Base-by-base conservation (phyloP, 2,888 invertebrate species). In the Linnaemya tessellans region DNA sequence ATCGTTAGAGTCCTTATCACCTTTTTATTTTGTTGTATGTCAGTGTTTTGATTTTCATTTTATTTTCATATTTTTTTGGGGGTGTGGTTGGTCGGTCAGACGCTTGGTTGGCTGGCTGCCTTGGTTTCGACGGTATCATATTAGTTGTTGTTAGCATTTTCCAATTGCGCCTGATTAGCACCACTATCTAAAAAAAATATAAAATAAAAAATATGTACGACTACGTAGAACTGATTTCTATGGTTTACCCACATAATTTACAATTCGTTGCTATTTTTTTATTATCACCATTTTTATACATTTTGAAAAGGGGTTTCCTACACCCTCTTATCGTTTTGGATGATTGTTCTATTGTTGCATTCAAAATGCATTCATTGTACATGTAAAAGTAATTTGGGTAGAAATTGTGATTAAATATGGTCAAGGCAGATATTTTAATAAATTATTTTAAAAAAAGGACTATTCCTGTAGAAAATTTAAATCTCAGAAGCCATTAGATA, bases 1-100 rank as follows among this genome's bases (percentile, higher is more conserved):
- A 85, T 85, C 85, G 51, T 85, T 75, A 67, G 79, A 80, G 85
- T 85, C 85, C 85, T 85, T 82, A 85, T 85, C 85, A 80, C 49
- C 20, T 74, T 73, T 68, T 58, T 62, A 67, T 67, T 73, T 83
- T 54, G 18, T 65, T 64, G 25, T 75, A 41, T 68, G 11, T 49
- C 3, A 74, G 18, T 38, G 68, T 60, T 75, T 58, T 62, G 71
- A 60, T 73, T 80, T 67, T 80, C 15, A 22, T 64, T 64, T 49
- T 62, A 62, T 70, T 73, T 67, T 80, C 46, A 49, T 25, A 70
- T 64, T 81, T n/a, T n/a, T n/a, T 82, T 82, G 85, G 82, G 75
- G 85, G 85, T 82, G 85, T 85, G 85, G 82, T 82, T 85, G 62
- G 73, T 60, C 67, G 38, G 67, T 51, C 30, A 41, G 41, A 41